phyloP scores from a whole-genome alignment of 1,140 invertebrate species.

The Orchesella cincta region DNA sequence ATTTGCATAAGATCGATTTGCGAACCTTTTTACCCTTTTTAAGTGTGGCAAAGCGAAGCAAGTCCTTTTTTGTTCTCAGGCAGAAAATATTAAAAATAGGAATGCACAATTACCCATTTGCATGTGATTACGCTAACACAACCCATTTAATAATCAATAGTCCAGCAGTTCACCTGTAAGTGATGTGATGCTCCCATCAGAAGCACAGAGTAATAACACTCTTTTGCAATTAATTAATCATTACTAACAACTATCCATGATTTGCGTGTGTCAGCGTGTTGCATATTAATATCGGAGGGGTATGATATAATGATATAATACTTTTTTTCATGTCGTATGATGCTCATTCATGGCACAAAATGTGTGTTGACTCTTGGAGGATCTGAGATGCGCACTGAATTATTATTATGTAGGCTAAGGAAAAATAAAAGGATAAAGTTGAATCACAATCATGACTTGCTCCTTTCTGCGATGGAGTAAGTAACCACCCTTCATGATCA shows the following conservation, averaged over 20 bases:
- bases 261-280: background rate
- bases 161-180: background rate
- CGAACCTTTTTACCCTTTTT: too few species aligned
- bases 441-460: conserved; percentile 9
- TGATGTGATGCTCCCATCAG: background rate
- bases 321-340: background rate
- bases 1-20: too few species aligned
- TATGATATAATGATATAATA: background rate
- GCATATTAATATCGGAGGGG: background rate
- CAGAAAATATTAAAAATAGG: too few species aligned
- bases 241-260: conserved; percentile 5
- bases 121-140: too few species aligned
- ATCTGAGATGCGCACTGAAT: background rate
- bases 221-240: conserved; percentile 5
- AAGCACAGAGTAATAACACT: background rate
- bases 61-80: too few species aligned
- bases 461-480: background rate
- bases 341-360: background rate
- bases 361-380: background rate
- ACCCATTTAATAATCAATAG: background rate
- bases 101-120: too few species aligned
- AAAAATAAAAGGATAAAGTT: background rate
- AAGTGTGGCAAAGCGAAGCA: too few species aligned
- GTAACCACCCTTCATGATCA: conserved; percentile 13
- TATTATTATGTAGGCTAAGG: background rate